These are phyloP conservation scores for Clarias batrachus DNA, from an alignment of 2,113 vertebrate species.

Conservation along the genomic window DNA sequence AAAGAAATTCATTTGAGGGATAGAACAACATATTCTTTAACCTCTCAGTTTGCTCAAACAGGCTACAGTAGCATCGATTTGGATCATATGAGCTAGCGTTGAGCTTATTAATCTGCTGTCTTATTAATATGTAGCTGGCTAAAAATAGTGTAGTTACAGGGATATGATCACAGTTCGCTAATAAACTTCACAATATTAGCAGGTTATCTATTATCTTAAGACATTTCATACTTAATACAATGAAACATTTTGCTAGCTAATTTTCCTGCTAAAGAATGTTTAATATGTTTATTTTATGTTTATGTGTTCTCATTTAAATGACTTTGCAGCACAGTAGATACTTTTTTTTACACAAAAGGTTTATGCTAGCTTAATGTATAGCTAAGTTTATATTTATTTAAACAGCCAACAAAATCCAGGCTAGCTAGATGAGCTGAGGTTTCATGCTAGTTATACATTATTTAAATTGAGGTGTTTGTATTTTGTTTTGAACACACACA, in stretches of 20 bases:
- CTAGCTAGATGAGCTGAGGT: background rate
- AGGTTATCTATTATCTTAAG: background rate
- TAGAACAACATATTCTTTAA: background rate
- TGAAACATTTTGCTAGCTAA: background rate
- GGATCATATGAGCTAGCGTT: background rate
- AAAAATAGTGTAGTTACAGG: background rate
- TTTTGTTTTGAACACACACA: background rate
- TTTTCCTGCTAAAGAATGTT: background rate
- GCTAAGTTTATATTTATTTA: background rate
- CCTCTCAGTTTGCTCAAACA: background rate
- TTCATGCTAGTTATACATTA: background rate
- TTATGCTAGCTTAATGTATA: background rate
- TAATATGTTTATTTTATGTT: background rate
- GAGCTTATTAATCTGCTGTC: background rate
- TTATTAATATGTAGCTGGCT: background rate
- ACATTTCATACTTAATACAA: background rate
- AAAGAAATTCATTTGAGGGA: background rate
- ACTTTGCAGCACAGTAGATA: background rate
- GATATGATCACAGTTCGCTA: background rate
- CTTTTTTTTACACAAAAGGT: background rate
- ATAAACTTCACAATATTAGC: background rate
- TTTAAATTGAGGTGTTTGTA: background rate
- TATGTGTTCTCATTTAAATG: background rate
- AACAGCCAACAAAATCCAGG: background rate
- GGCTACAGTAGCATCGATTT: background rate